Conservation (phyloP, 2,113 vertebrate genomes). For the Urocolius indicus region DNA sequence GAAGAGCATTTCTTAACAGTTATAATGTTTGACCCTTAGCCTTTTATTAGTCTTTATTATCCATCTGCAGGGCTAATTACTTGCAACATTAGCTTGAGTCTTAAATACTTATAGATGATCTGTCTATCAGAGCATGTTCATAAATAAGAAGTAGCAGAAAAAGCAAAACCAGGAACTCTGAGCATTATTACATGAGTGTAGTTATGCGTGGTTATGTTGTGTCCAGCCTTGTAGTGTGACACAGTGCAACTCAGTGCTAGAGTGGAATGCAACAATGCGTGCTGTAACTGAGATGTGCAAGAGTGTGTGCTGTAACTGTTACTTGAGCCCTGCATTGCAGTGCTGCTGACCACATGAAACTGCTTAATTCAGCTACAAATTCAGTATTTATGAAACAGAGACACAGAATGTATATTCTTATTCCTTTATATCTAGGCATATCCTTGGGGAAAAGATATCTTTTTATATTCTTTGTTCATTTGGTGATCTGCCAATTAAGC, state of each 20-base stretch:
- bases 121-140: background rate
- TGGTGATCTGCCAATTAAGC: slow-evolving; percentile 20
- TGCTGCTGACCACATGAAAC: background rate
- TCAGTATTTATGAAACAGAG: background rate
- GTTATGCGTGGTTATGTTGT: background rate
- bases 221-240: background rate
- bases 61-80: background rate
- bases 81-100: background rate
- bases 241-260: background rate
- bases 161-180: background rate
- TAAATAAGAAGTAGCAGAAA: background rate
- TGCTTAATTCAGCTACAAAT: background rate
- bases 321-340: background rate
- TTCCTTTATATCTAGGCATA: background rate
- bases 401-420: background rate
- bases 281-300: background rate
- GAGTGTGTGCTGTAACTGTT: background rate
- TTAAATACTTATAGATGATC: background rate
- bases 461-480: background rate
- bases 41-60: slow-evolving; percentile 7
- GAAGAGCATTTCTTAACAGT: background rate
- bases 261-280: background rate
- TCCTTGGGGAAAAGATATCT: background rate
- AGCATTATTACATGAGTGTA: background rate
- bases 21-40: background rate